Percentiles rank a stretch among this genome's conserved stretches.
Conservation (phyloP, 2,113 vertebrate species). For the Theristicus caerulescens region DNA sequence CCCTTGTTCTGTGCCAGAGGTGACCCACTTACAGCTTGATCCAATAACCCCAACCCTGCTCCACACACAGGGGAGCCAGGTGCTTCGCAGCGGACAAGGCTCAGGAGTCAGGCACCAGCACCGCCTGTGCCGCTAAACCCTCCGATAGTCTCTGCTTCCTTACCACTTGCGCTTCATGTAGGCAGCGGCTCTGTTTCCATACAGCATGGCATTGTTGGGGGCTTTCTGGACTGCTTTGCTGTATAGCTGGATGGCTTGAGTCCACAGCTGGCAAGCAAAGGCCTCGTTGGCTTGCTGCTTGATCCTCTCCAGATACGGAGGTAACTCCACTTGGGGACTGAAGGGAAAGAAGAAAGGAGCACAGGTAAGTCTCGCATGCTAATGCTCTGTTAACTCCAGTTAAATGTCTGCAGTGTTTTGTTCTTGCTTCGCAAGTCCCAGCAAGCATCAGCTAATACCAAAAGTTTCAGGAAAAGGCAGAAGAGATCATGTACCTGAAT, state of each 20-base stretch:
- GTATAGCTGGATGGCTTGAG: slow-evolving; percentile 98
- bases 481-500: background rate
- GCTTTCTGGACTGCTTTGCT: slow-evolving; percentile 91
- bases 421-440: background rate
- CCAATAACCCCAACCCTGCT: background rate
- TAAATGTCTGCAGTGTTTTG: background rate
- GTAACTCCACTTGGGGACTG: slow-evolving; percentile 86
- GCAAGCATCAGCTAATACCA: background rate
- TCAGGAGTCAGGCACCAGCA: background rate
- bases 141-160: background rate
- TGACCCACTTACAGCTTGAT: background rate
- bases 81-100: background rate
- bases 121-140: background rate
- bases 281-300: slow-evolving; percentile 98
- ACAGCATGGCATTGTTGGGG: slow-evolving; percentile 91
- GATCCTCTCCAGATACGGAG: slow-evolving; percentile 89
- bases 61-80: fast-evolving
- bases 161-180: slow-evolving; percentile 99
- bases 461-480: background rate
- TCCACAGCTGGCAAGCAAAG: slow-evolving; percentile 97
- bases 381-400: background rate
- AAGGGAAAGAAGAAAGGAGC: background rate
- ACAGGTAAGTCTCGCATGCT: background rate
- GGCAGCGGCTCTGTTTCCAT: slow-evolving; percentile 95
- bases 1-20: background rate